Evolutionary conservation across 2,113 vertebrate genomes (phyloP).

Genomic region (Corvus moneduloides): DNA sequence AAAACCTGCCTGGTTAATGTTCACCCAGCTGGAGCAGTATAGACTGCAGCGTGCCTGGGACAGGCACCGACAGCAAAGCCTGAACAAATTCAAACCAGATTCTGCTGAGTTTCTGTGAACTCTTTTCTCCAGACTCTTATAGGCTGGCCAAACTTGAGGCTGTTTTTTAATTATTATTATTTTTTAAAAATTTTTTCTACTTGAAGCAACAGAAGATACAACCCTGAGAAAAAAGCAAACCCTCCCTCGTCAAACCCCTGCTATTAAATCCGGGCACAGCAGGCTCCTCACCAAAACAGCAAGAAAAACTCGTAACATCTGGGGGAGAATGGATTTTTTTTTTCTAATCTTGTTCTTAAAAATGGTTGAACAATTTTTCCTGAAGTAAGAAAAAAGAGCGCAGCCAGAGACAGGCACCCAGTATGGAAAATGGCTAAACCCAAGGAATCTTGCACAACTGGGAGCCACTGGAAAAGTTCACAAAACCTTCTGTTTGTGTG

Average conservation of each 20-base stretch:
- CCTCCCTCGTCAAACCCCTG: background rate
- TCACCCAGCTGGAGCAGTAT: background rate
- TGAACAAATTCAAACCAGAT: slow-evolving; percentile 43
- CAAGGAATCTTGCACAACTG: background rate
- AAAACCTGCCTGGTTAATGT: background rate
- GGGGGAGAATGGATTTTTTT: background rate
- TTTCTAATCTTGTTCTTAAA: background rate
- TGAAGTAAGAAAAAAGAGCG: background rate
- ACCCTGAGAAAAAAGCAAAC: slow-evolving; percentile 22
- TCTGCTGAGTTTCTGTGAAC: background rate
- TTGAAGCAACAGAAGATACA: slow-evolving; percentile 17
- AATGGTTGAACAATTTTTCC: slow-evolving; percentile 29
- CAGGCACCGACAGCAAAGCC: slow-evolving; percentile 8
- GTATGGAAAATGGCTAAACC: slow-evolving; percentile 10
- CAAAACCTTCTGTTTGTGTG: background rate
- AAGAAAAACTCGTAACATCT: background rate
- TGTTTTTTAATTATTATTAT: background rate
- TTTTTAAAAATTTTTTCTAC: background rate
- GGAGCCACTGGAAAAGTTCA: background rate
- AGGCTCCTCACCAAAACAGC: slow-evolving; percentile 19
- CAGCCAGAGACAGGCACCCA: background rate
- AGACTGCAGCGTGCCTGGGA: background rate
- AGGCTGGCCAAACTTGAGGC: background rate
- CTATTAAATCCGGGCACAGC: slow-evolving; percentile 5
- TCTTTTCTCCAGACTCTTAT: background rate